These are phyloP conservation scores for Triplophysa siluroides DNA, from an alignment of 2,113 vertebrate species.

Conservation along the genomic window DNA sequence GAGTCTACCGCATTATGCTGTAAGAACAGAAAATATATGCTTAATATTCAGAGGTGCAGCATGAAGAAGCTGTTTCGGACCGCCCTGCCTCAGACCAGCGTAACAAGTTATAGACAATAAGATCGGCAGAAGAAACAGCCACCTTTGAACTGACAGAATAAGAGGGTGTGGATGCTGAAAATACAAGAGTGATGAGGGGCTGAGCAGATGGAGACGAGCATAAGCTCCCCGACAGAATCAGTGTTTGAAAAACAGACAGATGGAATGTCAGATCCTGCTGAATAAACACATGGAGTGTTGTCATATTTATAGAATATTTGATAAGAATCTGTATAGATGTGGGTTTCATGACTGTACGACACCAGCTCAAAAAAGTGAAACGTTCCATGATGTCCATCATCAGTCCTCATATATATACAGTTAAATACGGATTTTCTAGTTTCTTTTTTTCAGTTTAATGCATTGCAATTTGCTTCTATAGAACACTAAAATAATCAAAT, in stretches of 20 bases:
- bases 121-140: neutral
- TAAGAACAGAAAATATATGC: no score
- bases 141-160: conserved; percentile 20
- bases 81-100: no score
- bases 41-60: no score
- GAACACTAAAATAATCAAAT: no score
- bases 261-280: conserved; percentile 22
- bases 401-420: no score
- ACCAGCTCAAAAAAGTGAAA: neutral
- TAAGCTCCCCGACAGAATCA: conserved; percentile 33
- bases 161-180: conserved; percentile 12
- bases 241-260: conserved; percentile 42
- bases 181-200: conserved; percentile 10
- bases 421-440: no score
- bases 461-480: no score
- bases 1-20: no score
- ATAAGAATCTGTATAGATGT: neutral
- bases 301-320: conserved; percentile 38
- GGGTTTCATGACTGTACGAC: neutral
- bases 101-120: no score
- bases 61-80: no score
- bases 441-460: no score
- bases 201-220: conserved; percentile 35
- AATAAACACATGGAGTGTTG: conserved; percentile 29
- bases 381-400: no score